phyloP scores from a whole-genome alignment of 1,140 invertebrate species.

The Lepidurus apus region DNA sequence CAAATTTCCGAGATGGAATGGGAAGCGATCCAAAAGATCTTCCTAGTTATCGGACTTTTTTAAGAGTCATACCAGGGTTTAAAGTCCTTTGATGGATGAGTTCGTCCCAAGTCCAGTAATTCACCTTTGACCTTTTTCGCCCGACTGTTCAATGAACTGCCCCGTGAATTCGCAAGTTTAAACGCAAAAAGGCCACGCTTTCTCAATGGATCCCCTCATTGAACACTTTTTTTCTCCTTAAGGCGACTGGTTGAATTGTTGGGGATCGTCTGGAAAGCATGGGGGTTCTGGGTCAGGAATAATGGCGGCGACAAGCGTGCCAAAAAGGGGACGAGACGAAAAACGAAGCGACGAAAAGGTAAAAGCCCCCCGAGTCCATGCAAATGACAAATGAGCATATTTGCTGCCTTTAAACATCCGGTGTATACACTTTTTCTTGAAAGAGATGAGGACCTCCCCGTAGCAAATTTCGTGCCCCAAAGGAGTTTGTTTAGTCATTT shows the following conservation, averaged over 20 bases:
- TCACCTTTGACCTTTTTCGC: too few relatives aligned
- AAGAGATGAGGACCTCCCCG: background rate
- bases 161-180: slow-evolving; percentile 8
- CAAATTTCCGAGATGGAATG: background rate
- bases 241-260: too few relatives aligned
- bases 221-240: too few relatives aligned
- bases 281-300: too few relatives aligned
- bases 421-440: background rate
- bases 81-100: too few relatives aligned
- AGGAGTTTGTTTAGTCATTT: slow-evolving; percentile 15
- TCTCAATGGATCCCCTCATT: background rate
- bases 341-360: background rate
- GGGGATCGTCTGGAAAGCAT: too few relatives aligned
- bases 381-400: slow-evolving; percentile 10
- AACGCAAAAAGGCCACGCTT: background rate
- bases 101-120: too few relatives aligned
- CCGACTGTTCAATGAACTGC: background rate
- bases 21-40: background rate
- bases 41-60: too few relatives aligned
- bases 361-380: background rate
- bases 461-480: background rate
- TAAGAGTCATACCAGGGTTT: too few relatives aligned
- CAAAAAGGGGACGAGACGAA: background rate
- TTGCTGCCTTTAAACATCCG: slow-evolving; percentile 21
- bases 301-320: slow-evolving; percentile 20